Evolutionary conservation across 2,888 invertebrate species (phyloP), one percentile per base, ranked within the genome.

Genomic region (Ochropleura leucogaster): DNA sequence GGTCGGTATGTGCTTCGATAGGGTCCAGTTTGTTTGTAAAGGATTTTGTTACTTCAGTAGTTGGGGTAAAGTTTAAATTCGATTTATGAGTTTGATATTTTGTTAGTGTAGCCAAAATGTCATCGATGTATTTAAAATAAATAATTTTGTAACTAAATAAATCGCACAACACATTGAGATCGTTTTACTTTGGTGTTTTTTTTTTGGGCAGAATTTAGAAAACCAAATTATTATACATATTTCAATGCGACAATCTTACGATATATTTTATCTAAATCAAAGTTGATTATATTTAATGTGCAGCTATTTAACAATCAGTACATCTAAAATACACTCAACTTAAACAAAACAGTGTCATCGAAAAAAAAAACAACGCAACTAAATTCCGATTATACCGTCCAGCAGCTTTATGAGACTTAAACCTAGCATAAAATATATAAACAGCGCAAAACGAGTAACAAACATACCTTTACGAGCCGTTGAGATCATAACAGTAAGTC

Each of bases 401-500:
- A 81, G 53, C 63, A 55, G 68, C 68, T 77, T 83, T 81, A 77
- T 53, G 77, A 63, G 65, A 49, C 62, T 57, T 79, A 60, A 70
- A 70, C 74, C 66, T 63, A 62, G 75, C 68, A 82, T 82, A 80
- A 85, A 74, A 63, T 72, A 66, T 69, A 66, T 77, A 74, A 64
- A 66, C 57, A 68, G 77, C 84, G 77, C 82, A 86, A 85, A 86
- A 84, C 79, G 81, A 86, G 84, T 85, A 88, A 88, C 87, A 89
- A 90, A 89, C 80, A 84, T 86, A 89, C 88, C 86, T 90, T 92
- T 93, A 93, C 91, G 90, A 89, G 89, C 88, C 88, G 69, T 83
- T 84, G 83, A 89, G 92, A 90, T 91, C 92, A 90, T 93, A 94
- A 93, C 93, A 92, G 91, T 95, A 95, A 91, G 91, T 94, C 93